Evolutionary conservation across 2,113 vertebrate genomes (phyloP), one percentile per base, ranked within the genome.

Genomic region (Rattus rattus): DNA sequence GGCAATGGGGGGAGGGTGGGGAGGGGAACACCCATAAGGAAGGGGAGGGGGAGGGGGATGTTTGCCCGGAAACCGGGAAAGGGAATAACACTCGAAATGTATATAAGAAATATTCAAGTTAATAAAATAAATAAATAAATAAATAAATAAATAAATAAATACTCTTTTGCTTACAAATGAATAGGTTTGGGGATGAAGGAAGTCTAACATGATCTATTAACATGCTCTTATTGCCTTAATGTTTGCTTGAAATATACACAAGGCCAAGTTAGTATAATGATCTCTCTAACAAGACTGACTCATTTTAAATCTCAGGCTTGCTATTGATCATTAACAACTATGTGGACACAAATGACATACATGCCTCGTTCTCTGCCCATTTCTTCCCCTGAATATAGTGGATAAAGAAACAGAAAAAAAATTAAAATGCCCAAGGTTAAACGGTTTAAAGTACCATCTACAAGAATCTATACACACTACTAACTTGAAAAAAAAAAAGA

Each of bases 391-490:
- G 17, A 52, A 36, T 52, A 24, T n/a, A 52, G 52, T 52, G 3
- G 30, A 70, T 11, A 70, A 20, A 70, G 30, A 70, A 70, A 24
- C 10, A 52, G 20, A 88, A 69, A 49, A 70, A 52, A n/a, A 88
- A n/a, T n/a, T 16, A 54, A 69, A 52, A 22, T 52, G 28, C 54
- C 49, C 93, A 61, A 92, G 54, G 54, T 69, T 61, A 70, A 91
- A 52, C 61, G 88, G 85, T 94, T 94, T 96, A 61, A 90, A 89
- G 16, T 76, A 49, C 11, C 79, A 52, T 77, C 52, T 69, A 88
- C 49, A 94, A 95, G 87, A 93, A 69, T 43, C 73, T 36, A 36
- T 22, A 54, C 20, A 39, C 24, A 30, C 2, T 13, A 49, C 20
- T 54, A 81, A 83, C 36, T 2, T 2, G 43, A 3, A 3, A 43